phyloP scores from a whole-genome alignment of 2,797 vertebrate species.

The Apogon hyalosoma region DNA sequence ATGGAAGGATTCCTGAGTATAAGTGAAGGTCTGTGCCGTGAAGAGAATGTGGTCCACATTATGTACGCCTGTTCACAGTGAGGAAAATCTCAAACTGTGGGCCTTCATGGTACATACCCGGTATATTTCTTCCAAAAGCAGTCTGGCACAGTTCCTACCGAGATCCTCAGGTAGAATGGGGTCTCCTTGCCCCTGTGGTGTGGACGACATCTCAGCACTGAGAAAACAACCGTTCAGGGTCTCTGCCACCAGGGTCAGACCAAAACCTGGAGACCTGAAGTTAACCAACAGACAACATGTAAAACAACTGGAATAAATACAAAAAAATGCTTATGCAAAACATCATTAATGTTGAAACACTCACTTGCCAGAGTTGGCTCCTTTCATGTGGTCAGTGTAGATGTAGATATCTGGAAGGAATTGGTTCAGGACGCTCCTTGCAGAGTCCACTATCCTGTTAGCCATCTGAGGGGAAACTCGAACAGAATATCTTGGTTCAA shows the following conservation, averaged over 20 bases:
- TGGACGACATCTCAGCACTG: slow-evolving; percentile 93
- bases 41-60: not conserved
- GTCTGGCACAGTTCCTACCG: slow-evolving; percentile 90
- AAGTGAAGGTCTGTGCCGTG: not conserved
- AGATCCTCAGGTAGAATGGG: slow-evolving; percentile 92
- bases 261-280: slow-evolving; percentile 94
- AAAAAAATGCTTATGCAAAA: not conserved
- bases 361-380: slow-evolving; percentile 93
- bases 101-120: slow-evolving; percentile 83
- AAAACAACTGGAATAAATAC: not conserved
- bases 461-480: slow-evolving; percentile 97
- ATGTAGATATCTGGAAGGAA: slow-evolving; percentile 98
- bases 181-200: slow-evolving; percentile 91
- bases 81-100: not conserved
- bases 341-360: slow-evolving; percentile 57
- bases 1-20: not conserved
- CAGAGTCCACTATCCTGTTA: slow-evolving; percentile 95
- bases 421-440: slow-evolving; percentile 92
- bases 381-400: slow-evolving; percentile 97
- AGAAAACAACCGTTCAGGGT: slow-evolving; percentile 90
- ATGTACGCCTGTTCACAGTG: not conserved
- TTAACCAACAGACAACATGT: not conserved
- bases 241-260: slow-evolving; percentile 92
- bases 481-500: slow-evolving; percentile 87
- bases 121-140: slow-evolving; percentile 93